phyloP scores from a whole-genome alignment of 2,888 invertebrate genomes.

The Yponomeuta plumbellus region DNA sequence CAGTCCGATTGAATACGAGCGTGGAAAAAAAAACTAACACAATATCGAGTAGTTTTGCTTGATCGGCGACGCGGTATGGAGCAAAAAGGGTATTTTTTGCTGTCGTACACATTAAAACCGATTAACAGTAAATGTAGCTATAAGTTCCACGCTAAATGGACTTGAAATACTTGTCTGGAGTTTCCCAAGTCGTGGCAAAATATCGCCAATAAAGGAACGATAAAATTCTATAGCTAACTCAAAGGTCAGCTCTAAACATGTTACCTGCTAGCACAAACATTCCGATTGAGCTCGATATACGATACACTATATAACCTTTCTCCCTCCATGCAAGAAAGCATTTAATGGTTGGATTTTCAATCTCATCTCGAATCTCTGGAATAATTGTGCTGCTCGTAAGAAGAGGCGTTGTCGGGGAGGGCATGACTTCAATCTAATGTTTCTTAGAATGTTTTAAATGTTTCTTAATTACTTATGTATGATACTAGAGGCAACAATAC shows the following conservation, averaged over 20 bases:
- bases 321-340: too few species aligned
- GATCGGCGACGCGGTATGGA: neutral
- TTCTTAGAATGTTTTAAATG: too few species aligned
- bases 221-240: neutral
- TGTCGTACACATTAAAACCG: neutral
- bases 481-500: too few species aligned
- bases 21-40: neutral
- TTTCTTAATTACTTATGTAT: too few species aligned
- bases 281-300: too few species aligned
- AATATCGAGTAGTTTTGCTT: neutral
- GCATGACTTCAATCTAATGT: too few species aligned
- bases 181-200: neutral
- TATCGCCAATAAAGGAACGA: neutral
- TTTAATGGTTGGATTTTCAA: too few species aligned
- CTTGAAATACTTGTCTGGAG: neutral
- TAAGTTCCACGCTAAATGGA: neutral
- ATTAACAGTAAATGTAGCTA: neutral
- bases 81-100: conserved; percentile 1
- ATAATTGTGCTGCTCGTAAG: too few species aligned
- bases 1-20: neutral
- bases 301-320: too few species aligned
- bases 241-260: neutral
- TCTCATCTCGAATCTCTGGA: too few species aligned
- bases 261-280: neutral
- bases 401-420: too few species aligned